Percentiles rank a stretch among this genome's conserved stretches.
These are phyloP conservation scores for Drosophila arizonae DNA, from an alignment of 1,140 invertebrate genomes.

Conservation along the genomic window DNA sequence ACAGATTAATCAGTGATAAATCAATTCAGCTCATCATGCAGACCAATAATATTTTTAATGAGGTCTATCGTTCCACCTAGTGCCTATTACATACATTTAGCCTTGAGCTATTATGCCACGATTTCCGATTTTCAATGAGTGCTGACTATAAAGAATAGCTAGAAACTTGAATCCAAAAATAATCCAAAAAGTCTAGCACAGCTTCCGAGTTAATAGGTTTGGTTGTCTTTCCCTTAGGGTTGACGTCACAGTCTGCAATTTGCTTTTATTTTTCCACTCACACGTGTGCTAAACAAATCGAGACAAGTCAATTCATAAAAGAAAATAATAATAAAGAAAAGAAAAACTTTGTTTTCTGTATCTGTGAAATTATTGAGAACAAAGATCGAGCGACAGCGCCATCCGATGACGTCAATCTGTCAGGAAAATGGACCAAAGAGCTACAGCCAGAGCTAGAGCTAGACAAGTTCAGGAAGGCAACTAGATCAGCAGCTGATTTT, in stretches of 20 bases:
- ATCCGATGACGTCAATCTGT: constrained; percentile 55
- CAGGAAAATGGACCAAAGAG: constrained; percentile 20
- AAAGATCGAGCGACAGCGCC: constrained; percentile 38
- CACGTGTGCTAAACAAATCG: constrained; percentile 26
- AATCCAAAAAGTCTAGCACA: background rate
- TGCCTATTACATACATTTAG: no score
- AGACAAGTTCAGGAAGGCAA: constrained; percentile 45
- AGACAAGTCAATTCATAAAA: constrained; percentile 27
- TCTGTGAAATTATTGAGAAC: constrained; percentile 38
- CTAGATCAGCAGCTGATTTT: constrained; percentile 58
- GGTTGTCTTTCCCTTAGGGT: constrained; percentile 24
- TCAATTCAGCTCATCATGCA: no score
- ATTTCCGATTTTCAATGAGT: no score
- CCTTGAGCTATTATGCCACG: no score
- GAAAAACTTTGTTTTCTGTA: constrained; percentile 16
- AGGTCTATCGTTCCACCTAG: no score
- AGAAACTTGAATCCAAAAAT: no score
- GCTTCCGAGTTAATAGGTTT: constrained; percentile 14
- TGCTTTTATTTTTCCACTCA: constrained; percentile 14
- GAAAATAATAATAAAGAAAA: constrained; percentile 15
- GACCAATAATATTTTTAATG: no score
- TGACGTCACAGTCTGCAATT: constrained; percentile 28
- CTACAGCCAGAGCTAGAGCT: background rate
- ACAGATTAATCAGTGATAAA: no score
- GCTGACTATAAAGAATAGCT: no score